Percentiles rank a stretch among this genome's conserved stretches.
phyloP scores from a whole-genome alignment of 2,888 invertebrate genomes.

The Noctua comes region DNA sequence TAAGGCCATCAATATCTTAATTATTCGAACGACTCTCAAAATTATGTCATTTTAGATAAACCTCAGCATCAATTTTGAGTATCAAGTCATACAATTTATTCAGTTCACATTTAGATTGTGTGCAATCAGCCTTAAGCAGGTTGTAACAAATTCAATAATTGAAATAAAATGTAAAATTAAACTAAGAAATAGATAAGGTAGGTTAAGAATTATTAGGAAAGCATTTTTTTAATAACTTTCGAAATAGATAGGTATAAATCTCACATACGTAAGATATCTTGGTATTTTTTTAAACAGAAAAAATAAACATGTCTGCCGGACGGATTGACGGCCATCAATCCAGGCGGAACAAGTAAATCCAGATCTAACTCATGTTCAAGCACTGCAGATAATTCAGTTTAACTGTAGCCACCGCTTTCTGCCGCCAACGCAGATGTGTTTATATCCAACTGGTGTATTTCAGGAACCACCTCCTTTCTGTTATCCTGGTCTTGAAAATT shows the following conservation, averaged over 20 bases:
- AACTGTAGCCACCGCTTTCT: conserved; percentile 68
- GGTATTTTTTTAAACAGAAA: conserved; percentile 14
- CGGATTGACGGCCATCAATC: conserved; percentile 29
- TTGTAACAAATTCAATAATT: conserved; percentile 26
- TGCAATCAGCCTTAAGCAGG: conserved; percentile 14
- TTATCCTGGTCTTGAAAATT: conserved; percentile 82
- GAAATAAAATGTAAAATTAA: conserved; percentile 28
- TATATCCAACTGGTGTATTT: conserved; percentile 76
- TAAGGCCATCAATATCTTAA: conserved; percentile 20
- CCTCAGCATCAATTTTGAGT: conserved; percentile 15
- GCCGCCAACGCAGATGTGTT: conserved; percentile 74
- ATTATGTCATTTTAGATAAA: conserved; percentile 55
- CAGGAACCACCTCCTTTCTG: conserved; percentile 83
- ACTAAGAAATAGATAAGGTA: background rate
- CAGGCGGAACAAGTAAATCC: conserved; percentile 33
- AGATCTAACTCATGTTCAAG: conserved; percentile 54
- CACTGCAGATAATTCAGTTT: conserved; percentile 68
- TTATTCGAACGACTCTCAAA: conserved; percentile 28
- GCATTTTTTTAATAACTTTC: background rate
- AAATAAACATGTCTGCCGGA: conserved; percentile 26
- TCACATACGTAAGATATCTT: conserved; percentile 2
- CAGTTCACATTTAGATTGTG: conserved; percentile 32
- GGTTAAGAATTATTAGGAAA: background rate
- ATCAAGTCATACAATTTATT: conserved; percentile 35
- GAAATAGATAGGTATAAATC: background rate